Evolutionary conservation across 2,113 vertebrate species (phyloP).

Genomic region (Stigmatopora nigra): DNA sequence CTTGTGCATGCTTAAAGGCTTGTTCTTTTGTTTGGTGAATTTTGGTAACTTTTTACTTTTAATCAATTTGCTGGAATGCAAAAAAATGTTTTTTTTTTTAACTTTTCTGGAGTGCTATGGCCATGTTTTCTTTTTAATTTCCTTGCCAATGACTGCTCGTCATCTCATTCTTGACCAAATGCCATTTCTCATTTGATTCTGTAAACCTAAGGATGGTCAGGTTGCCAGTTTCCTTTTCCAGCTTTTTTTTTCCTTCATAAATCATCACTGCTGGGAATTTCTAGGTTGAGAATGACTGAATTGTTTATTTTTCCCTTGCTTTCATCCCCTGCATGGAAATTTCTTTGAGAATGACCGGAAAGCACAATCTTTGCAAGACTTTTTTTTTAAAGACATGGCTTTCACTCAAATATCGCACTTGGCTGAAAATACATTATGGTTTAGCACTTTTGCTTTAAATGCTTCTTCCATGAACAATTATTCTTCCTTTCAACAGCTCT

Average conservation of each 20-base stretch:
- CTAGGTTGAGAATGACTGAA: constrained; percentile 2
- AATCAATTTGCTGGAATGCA: constrained; percentile 31
- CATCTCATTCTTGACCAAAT: constrained; percentile 39
- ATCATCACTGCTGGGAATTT: constrained; percentile 45
- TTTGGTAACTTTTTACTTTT: constrained; percentile 31
- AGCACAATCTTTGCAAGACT: constrained; percentile 25
- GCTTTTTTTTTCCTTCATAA: not conserved
- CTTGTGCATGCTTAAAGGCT: constrained; percentile 57
- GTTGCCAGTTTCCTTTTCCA: constrained; percentile 19
- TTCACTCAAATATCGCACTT: constrained; percentile 29
- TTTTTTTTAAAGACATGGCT: constrained; percentile 36
- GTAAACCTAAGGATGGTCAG: constrained; percentile 8
- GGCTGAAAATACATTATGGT: constrained; percentile 24
- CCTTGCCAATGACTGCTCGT: constrained; percentile 32
- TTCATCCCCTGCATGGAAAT: constrained; percentile 47
- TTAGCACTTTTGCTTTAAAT: constrained; percentile 15
- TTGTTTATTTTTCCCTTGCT: not conserved
- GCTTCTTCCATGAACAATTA: constrained; percentile 25
- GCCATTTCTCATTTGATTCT: constrained; percentile 23
- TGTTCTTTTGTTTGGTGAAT: constrained; percentile 46
- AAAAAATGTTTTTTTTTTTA: constrained; percentile 27
- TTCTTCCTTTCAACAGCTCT: constrained; percentile 17
- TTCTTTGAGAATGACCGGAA: constrained; percentile 8
- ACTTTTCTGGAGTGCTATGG: constrained; percentile 15
- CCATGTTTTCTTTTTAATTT: constrained; percentile 29